These are phyloP conservation scores for Dioctria linearis DNA, from an alignment of 2,888 invertebrate genomes.

Conservation along the genomic window DNA sequence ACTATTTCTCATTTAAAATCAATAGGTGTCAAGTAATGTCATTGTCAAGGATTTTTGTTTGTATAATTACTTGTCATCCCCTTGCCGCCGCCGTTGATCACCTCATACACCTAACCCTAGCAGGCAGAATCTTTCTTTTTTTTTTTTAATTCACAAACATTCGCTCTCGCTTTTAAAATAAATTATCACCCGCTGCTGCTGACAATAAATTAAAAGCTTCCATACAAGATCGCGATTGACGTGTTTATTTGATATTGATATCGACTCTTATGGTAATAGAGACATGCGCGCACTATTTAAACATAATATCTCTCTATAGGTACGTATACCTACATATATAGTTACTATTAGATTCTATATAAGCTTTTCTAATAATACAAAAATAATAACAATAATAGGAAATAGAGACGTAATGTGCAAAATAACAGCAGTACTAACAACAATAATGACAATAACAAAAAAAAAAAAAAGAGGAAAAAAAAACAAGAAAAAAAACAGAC, in stretches of 20 bases:
- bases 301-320: background rate
- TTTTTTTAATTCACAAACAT: background rate
- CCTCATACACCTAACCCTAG: too few species aligned
- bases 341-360: background rate
- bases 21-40: conserved; percentile 70
- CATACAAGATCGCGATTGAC: background rate
- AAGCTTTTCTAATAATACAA: conserved; percentile 6
- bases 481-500: background rate
- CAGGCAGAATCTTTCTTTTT: too few species aligned
- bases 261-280: background rate
- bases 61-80: conserved; percentile 55
- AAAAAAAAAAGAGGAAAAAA: too few species aligned
- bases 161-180: conserved; percentile 46
- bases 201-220: conserved; percentile 34
- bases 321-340: too few species aligned
- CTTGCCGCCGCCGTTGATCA: background rate
- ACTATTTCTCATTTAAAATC: conserved; percentile 17
- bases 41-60: conserved; percentile 70
- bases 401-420: background rate
- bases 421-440: too few species aligned
- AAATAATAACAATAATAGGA: conserved; percentile 10
- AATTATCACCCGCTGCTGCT: background rate
- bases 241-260: conserved; percentile 9
- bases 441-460: too few species aligned
- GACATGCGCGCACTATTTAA: conserved; percentile 2